A percentile compares a stretch with the other conserved stretches of the same genome.
These are phyloP conservation scores for Heliornis fulica DNA, from an alignment of 2,113 vertebrate species.

Conservation along the genomic window DNA sequence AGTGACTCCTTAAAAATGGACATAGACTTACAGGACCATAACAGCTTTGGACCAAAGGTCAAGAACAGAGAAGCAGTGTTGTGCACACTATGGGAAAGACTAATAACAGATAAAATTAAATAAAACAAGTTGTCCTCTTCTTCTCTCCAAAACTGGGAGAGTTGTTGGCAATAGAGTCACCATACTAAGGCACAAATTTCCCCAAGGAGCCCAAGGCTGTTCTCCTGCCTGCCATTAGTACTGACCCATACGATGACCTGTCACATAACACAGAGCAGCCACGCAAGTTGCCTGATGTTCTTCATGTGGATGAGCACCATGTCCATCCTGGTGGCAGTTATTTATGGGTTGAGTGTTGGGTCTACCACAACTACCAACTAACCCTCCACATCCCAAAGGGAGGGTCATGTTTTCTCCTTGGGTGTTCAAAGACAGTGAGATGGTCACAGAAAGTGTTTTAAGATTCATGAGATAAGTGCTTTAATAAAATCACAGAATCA, in stretches of 20 bases:
- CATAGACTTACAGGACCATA: not conserved
- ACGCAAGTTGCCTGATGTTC: not conserved
- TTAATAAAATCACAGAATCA: not conserved
- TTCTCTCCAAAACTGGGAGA: not conserved
- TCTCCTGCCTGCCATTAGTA: not conserved
- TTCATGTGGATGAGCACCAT: rapidly evolving
- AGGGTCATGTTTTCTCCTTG: not conserved
- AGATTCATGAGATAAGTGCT: not conserved
- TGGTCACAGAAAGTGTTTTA: not conserved
- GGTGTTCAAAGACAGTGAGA: not conserved
- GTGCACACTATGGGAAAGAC: not conserved
- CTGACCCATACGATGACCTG: not conserved
- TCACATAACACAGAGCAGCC: not conserved
- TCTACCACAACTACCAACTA: not conserved
- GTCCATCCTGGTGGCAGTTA: not conserved
- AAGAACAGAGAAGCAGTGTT: not conserved
- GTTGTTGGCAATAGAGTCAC: not conserved
- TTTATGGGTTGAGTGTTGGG: too few relatives aligned
- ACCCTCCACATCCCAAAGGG: not conserved
- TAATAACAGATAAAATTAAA: not conserved
- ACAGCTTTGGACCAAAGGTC: not conserved
- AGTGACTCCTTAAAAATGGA: not conserved
- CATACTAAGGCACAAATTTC: not conserved
- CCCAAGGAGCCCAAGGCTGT: not conserved
- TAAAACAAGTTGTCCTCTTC: not conserved